Evolutionary conservation across 2,888 invertebrate genomes (phyloP), one percentile per base, ranked within the genome.

Genomic region (Scaptomyza cyrtandrae): DNA sequence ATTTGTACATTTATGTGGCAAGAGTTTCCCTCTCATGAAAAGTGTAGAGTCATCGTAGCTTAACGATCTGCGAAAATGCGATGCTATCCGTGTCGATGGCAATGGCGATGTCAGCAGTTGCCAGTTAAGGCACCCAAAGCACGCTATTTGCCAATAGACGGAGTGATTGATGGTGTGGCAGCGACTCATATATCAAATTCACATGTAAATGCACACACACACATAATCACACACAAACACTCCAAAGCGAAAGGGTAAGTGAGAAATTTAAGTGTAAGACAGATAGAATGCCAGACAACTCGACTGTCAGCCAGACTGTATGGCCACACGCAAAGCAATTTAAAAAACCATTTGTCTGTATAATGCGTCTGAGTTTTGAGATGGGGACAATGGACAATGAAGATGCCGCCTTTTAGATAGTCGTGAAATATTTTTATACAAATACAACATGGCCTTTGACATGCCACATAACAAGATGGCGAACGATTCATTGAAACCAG

Each of bases 261-360:
- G 4, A 13, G 14, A 37, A 24, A 10, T 24, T n/a, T n/a, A 33
- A 24, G 19, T 41, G 33, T 1, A 24, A 44, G 14, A 46, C 54
- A 53, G 72, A 41, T 33, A 53, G 69, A 49, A 48, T 53, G 58
- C 54, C 31, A 45, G 50, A 37, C 31, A 19, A 9, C 3, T 16
- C 3, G 59, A 24, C 39, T 43, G 39, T 2, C 33, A 5, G 50
- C n/a, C 69, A 59, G 64, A 65, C 64, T 68, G 59, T 68, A 60
- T 62, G 61, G 64, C 68, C 71, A 74, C 82, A 87, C 82, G 79
- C 87, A 73, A 83, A 86, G 74, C 87, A 81, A 82, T 87, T 87
- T 85, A 85, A 85, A 87, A 76, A 69, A 53, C 71, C 79, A 87
- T 83, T 83, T 83, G 71, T 79, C 83, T 82, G 61, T 66, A 71